Evolutionary conservation across 1,140 invertebrate species (phyloP).

Genomic region (Meloidogyne exigua): DNA sequence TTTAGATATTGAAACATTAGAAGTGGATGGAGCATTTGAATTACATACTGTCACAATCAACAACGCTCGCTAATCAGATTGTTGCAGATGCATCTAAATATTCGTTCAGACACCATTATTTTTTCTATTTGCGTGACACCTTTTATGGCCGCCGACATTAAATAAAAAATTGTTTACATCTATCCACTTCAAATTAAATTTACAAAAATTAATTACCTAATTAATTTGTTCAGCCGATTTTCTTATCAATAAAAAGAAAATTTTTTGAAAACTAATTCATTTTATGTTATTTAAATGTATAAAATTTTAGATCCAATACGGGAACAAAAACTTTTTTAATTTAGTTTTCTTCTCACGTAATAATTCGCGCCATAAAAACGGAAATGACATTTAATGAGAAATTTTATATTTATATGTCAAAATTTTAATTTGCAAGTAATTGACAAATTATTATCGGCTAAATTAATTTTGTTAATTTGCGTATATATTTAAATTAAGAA

Average conservation of each 20-base stretch:
- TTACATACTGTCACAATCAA: conserved; percentile 53
- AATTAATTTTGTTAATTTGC: neutral
- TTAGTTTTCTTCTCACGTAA: neutral
- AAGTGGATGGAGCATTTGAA: conserved; percentile 54
- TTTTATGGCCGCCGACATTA: neutral
- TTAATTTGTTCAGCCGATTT: neutral
- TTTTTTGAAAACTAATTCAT: neutral
- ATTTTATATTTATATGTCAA: neutral
- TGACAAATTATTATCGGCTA: neutral
- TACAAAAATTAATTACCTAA: neutral
- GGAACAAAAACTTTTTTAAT: no score
- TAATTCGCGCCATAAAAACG: neutral
- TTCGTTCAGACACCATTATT: neutral
- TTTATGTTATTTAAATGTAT: neutral
- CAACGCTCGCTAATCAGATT: conserved; percentile 27
- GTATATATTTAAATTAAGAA: no score
- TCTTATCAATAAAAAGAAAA: neutral
- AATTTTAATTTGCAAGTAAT: neutral
- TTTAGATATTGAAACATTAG: conserved; percentile 50
- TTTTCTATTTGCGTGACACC: neutral
- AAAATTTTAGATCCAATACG: neutral
- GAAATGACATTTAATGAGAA: neutral
- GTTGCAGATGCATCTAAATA: neutral
- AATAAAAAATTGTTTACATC: conserved; percentile 5
- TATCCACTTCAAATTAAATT: neutral